phyloP scores from a whole-genome alignment of 2,888 invertebrate species.

The Habroteleia sp. region DNA sequence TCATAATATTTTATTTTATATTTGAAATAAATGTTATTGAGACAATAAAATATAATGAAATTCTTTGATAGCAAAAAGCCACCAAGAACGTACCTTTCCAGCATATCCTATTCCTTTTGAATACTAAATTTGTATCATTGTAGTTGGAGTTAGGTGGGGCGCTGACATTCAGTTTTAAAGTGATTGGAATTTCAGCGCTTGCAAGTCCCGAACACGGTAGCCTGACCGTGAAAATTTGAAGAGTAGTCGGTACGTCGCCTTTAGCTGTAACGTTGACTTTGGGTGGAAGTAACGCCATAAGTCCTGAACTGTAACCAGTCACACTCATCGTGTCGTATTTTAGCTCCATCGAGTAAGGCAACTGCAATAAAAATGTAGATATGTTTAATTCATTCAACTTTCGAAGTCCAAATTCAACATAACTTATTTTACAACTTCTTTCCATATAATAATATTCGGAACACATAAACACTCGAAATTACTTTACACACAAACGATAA shows the following conservation, averaged over 20 bases:
- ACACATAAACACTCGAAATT: too few relatives aligned
- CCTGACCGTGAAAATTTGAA: conserved; percentile 89
- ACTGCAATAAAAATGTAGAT: conserved; percentile 81
- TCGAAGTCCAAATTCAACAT: too few relatives aligned
- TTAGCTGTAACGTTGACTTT: conserved; percentile 91
- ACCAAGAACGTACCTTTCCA: conserved; percentile 85
- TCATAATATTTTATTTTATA: too few relatives aligned
- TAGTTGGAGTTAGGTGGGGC: conserved; percentile 86
- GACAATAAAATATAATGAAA: too few relatives aligned
- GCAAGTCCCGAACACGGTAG: conserved; percentile 91
- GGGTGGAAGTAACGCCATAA: conserved; percentile 87
- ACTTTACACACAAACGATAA: too few relatives aligned
- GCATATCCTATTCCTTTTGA: conserved; percentile 94
- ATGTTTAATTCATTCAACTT: conserved; percentile 9
- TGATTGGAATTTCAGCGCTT: conserved; percentile 91
- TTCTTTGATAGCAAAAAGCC: too few relatives aligned
- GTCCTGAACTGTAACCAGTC: conserved; percentile 71
- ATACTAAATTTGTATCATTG: conserved; percentile 87
- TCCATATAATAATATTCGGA: too few relatives aligned
- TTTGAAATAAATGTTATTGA: too few relatives aligned
- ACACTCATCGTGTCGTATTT: conserved; percentile 86
- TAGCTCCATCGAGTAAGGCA: conserved; percentile 89
- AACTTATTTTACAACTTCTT: too few relatives aligned
- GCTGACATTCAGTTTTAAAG: conserved; percentile 90
- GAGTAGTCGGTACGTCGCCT: conserved; percentile 89